phyloP scores from a whole-genome alignment of 2,888 invertebrate species.

The Drosophila borborema region DNA sequence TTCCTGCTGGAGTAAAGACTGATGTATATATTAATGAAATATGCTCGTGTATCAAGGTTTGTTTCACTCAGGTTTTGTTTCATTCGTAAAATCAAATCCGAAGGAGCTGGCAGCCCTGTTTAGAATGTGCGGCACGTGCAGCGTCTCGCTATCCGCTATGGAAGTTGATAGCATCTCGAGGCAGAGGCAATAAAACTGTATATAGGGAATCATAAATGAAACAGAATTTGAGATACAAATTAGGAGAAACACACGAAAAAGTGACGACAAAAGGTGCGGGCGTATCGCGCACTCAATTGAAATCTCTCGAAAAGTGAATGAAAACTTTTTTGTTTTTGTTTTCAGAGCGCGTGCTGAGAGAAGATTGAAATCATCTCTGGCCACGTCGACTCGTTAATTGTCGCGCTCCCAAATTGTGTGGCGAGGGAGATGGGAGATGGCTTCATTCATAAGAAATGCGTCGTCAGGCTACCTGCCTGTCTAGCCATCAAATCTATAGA shows the following conservation, averaged over 20 bases:
- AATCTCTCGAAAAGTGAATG: slow-evolving; percentile 61
- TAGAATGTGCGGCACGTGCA: slow-evolving; percentile 68
- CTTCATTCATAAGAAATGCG: slow-evolving; percentile 67
- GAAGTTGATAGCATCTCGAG: slow-evolving; percentile 64
- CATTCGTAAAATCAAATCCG: slow-evolving; percentile 61
- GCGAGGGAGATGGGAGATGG: slow-evolving; percentile 48
- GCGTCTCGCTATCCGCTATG: slow-evolving; percentile 50
- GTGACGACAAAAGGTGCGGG: slow-evolving; percentile 50
- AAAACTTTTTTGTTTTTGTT: slow-evolving; percentile 53
- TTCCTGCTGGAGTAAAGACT: slow-evolving; percentile 27
- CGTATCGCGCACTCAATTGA: slow-evolving; percentile 41
- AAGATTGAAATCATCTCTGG: slow-evolving; percentile 41
- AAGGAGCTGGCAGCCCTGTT: slow-evolving; percentile 33
- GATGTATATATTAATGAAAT: slow-evolving; percentile 49
- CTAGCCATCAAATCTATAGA: slow-evolving; percentile 7
- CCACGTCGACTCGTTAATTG: slow-evolving; percentile 54
- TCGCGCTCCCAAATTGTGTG: slow-evolving; percentile 26
- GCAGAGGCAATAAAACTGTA: not conserved
- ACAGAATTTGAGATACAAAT: slow-evolving; percentile 71
- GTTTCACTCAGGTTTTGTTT: slow-evolving; percentile 36
- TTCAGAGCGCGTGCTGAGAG: slow-evolving; percentile 65
- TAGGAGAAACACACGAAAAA: slow-evolving; percentile 42
- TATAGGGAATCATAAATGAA: slow-evolving; percentile 53
- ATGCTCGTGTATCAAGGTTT: slow-evolving; percentile 15
- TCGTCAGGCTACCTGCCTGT: slow-evolving; percentile 24